Conservation (phyloP, 2,113 vertebrate genomes). For the Tautogolabrus adspersus region DNA sequence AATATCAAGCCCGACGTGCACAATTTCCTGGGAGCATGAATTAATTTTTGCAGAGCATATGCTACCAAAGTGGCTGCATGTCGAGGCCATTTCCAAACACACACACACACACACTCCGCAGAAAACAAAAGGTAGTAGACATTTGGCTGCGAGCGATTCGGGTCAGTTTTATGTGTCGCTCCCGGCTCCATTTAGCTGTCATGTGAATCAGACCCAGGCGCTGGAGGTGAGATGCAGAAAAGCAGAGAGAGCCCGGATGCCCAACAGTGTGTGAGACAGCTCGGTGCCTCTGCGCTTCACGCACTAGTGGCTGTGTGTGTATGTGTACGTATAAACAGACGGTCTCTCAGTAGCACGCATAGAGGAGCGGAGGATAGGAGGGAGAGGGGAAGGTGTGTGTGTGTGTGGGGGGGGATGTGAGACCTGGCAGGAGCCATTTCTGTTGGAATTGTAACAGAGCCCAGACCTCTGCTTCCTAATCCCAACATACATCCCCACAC, state of each 20-base stretch:
- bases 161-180: slow-evolving; percentile 54
- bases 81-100: background rate
- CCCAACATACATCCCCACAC: slow-evolving; percentile 40
- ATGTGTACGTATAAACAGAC: slow-evolving; percentile 56
- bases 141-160: slow-evolving; percentile 42
- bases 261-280: slow-evolving; percentile 63
- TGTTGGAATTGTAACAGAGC: slow-evolving; percentile 61
- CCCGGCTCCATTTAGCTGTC: slow-evolving; percentile 62
- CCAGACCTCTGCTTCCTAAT: slow-evolving; percentile 58
- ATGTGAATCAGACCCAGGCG: slow-evolving; percentile 54
- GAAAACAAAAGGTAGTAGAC: slow-evolving; percentile 55
- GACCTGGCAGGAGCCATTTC: slow-evolving; percentile 58
- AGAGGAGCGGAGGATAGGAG: slow-evolving; percentile 25
- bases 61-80: slow-evolving; percentile 30
- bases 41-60: slow-evolving; percentile 56
- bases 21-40: slow-evolving; percentile 29
- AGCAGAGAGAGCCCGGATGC: slow-evolving; percentile 42
- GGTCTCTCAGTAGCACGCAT: slow-evolving; percentile 62
- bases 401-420: slow-evolving; percentile 5
- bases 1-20: slow-evolving; percentile 17
- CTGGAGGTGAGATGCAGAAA: slow-evolving; percentile 47
- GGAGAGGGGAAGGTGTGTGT: background rate
- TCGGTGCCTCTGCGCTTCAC: slow-evolving; percentile 63
- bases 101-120: background rate
- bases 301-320: slow-evolving; percentile 51